phyloP scores from a whole-genome alignment of 2,113 vertebrate genomes.

The Psittacus erithacus region DNA sequence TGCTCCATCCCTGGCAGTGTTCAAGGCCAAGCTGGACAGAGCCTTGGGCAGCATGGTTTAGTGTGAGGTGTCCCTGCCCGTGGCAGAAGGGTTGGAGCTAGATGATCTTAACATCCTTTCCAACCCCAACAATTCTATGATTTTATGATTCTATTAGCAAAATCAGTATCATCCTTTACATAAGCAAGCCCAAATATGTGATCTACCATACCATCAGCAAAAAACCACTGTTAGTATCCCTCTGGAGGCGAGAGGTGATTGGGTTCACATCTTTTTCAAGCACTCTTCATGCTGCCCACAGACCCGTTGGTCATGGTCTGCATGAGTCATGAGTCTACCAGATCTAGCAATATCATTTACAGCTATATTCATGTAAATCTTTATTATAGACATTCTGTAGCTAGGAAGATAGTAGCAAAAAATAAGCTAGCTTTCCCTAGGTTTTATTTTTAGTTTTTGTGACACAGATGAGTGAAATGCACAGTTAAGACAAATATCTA shows the following conservation, averaged over 20 bases:
- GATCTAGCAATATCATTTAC: background rate
- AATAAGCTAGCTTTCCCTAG: background rate
- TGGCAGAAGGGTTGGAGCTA: too few relatives aligned
- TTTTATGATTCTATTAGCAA: background rate
- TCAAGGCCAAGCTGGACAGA: too few relatives aligned
- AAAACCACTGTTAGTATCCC: fast-evolving
- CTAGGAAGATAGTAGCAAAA: background rate
- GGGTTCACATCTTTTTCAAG: background rate
- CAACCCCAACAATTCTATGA: too few relatives aligned
- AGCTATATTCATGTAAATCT: background rate
- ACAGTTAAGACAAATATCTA: background rate
- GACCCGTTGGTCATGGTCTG: background rate
- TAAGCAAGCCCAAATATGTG: background rate
- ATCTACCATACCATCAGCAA: background rate
- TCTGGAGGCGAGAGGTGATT: background rate
- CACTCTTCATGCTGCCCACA: background rate
- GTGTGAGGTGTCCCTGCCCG: too few relatives aligned
- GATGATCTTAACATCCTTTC: too few relatives aligned
- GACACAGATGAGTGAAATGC: background rate
- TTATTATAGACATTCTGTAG: background rate
- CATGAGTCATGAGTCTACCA: background rate
- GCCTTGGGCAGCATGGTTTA: too few relatives aligned
- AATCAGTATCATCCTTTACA: background rate
- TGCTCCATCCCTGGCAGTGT: too few relatives aligned
- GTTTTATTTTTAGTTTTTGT: constrained; percentile 22